A percentile compares a stretch with the other conserved stretches of the same genome.
phyloP scores from a whole-genome alignment of 2,888 invertebrate genomes.

The Hypomecis atomaria region DNA sequence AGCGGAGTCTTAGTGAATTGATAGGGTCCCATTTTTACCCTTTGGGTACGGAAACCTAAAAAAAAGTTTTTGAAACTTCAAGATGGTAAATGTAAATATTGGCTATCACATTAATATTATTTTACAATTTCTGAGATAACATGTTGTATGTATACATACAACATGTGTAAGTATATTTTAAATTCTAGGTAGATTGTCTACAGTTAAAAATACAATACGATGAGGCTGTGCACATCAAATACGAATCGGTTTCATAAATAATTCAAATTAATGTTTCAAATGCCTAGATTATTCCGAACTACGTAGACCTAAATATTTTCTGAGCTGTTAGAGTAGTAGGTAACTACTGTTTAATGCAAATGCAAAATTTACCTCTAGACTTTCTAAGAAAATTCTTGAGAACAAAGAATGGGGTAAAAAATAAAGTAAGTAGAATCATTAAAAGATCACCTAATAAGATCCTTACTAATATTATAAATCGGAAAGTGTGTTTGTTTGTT shows the following conservation, averaged over 20 bases:
- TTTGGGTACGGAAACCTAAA: no score
- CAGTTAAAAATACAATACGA: not conserved
- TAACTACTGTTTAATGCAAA: not conserved
- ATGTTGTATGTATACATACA: not conserved
- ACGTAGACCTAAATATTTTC: conserved; percentile 2
- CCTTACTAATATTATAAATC: no score
- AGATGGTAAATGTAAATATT: no score
- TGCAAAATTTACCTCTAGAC: conserved; percentile 4
- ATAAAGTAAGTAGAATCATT: no score
- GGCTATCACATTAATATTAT: no score
- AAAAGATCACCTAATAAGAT: no score
- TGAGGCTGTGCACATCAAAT: not conserved
- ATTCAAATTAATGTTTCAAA: conserved; percentile 2
- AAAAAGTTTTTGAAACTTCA: no score
- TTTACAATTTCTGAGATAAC: not conserved
- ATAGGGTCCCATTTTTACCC: no score
- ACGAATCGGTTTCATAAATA: not conserved
- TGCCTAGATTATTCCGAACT: not conserved
- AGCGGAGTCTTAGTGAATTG: no score
- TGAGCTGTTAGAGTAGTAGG: conserved; percentile 1
- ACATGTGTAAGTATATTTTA: not conserved
- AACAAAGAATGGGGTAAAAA: conserved; percentile 3
- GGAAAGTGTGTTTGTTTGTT: no score
- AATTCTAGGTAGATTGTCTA: no score
- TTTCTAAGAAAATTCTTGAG: conserved; percentile 1